Evolutionary conservation across 2,888 invertebrate species (phyloP).

Genomic region (Parasteatoda lunata): DNA sequence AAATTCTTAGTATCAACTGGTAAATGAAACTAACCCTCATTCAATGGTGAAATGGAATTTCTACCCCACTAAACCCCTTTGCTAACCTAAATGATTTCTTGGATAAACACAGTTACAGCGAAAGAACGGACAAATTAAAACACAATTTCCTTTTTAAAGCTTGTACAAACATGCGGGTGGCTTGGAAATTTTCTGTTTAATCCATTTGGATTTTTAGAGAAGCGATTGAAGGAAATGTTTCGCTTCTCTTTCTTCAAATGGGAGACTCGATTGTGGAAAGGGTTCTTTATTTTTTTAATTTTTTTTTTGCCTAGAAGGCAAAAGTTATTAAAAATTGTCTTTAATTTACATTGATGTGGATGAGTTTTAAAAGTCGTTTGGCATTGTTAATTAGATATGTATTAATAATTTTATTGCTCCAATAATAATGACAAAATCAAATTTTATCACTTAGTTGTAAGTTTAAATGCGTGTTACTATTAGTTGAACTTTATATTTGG

Average conservation of each 20-base stretch:
- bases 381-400: too few relatives aligned
- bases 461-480: too few relatives aligned
- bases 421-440: too few relatives aligned
- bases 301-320: not conserved
- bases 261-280: not conserved
- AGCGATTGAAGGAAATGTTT: slow-evolving; percentile 29
- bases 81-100: not conserved
- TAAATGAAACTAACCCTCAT: not conserved
- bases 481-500: too few relatives aligned
- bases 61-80: not conserved
- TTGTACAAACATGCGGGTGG: slow-evolving; percentile 5
- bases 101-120: not conserved
- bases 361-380: too few relatives aligned
- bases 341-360: too few relatives aligned
- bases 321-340: too few relatives aligned
- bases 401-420: too few relatives aligned
- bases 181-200: not conserved
- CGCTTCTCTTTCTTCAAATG: not conserved
- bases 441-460: too few relatives aligned
- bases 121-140: not conserved
- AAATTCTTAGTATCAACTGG: not conserved
- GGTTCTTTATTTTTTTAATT: not conserved
- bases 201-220: not conserved
- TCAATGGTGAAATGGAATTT: not conserved
- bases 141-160: slow-evolving; percentile 1